Percentiles rank a stretch among this genome's conserved stretches.
Evolutionary conservation across 2,888 invertebrate genomes (phyloP).

Genomic region (Stenoptilia bipunctidactyla): DNA sequence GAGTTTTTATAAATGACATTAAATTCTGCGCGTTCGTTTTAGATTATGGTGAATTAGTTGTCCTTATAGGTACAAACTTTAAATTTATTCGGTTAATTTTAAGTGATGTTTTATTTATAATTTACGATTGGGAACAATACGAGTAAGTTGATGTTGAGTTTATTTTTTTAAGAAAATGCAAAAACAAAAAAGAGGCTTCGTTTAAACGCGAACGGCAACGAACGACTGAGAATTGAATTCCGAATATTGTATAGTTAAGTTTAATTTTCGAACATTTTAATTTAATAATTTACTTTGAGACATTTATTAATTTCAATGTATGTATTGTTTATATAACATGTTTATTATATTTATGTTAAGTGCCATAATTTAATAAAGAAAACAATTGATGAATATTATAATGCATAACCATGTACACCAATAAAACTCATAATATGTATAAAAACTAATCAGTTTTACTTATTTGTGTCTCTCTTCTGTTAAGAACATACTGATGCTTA

Average conservation of each 20-base stretch:
- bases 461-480: no score
- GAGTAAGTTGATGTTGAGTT: slow-evolving; percentile 50
- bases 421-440: slow-evolving; percentile 49
- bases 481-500: no score
- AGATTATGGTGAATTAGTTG: slow-evolving; percentile 42
- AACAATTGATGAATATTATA: slow-evolving; percentile 65
- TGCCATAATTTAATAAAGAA: slow-evolving; percentile 71
- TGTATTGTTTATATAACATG: slow-evolving; percentile 39
- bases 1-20: slow-evolving; percentile 54
- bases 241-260: slow-evolving; percentile 44
- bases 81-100: slow-evolving; percentile 45
- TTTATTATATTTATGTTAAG: slow-evolving; percentile 61
- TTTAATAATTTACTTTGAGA: slow-evolving; percentile 30
- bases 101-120: slow-evolving; percentile 47
- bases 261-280: slow-evolving; percentile 32
- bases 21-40: slow-evolving; percentile 59
- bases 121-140: slow-evolving; percentile 64
- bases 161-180: slow-evolving; percentile 58
- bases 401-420: slow-evolving; percentile 71
- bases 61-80: slow-evolving; percentile 63
- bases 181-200: slow-evolving; percentile 47
- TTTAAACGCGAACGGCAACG: slow-evolving; percentile 54
- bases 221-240: slow-evolving; percentile 70
- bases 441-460: background rate
- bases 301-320: slow-evolving; percentile 44